These are phyloP conservation scores for Palythoa grandiflora DNA, from an alignment of 92 coral and sea anemone species.

Conservation along the genomic window DNA sequence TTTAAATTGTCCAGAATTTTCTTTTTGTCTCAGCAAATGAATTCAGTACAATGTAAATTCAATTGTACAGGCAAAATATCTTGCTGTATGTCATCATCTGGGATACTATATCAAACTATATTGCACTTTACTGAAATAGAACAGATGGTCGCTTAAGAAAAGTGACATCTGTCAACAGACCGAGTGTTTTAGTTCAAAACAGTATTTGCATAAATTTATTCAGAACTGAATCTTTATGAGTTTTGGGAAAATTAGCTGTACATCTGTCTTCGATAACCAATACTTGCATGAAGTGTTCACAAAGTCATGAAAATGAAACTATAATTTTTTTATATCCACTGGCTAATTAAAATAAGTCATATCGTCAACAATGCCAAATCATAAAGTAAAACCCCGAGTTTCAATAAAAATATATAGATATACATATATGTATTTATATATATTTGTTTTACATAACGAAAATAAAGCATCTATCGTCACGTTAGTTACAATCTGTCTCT, in stretches of 20 bases:
- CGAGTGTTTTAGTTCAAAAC: background rate
- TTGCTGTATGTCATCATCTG: background rate
- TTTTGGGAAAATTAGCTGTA: background rate
- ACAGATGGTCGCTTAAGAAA: background rate
- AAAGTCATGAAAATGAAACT: background rate
- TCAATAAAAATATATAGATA: too few relatives aligned
- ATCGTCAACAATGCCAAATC: too few relatives aligned
- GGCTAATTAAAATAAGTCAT: background rate
- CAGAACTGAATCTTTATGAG: background rate
- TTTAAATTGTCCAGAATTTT: too few relatives aligned
- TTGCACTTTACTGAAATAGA: background rate
- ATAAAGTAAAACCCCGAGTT: too few relatives aligned
- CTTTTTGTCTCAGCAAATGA: too few relatives aligned
- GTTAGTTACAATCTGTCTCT: too few relatives aligned
- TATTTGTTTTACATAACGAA: too few relatives aligned
- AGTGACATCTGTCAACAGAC: background rate
- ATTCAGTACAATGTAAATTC: background rate
- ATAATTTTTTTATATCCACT: background rate
- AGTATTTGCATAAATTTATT: background rate
- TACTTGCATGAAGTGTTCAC: background rate
- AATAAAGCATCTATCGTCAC: too few relatives aligned
- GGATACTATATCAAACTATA: background rate
- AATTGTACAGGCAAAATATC: background rate
- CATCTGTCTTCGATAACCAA: background rate
- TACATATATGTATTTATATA: too few relatives aligned